phyloP scores from a whole-genome alignment of 2,888 invertebrate genomes.

The Seira ritae region DNA sequence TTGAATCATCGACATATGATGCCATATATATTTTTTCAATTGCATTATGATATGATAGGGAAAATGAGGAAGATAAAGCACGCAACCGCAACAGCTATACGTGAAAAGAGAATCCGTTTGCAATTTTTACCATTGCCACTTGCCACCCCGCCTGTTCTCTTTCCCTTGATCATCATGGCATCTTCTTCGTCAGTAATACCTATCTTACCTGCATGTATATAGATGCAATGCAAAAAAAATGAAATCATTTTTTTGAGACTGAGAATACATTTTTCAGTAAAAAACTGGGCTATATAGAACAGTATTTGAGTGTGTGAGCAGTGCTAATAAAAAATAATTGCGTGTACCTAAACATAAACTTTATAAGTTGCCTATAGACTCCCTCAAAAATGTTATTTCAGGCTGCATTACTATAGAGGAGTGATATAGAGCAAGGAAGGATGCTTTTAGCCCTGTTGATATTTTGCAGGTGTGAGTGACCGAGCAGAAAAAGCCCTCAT shows the following conservation, averaged over 20 bases:
- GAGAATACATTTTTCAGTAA: neutral
- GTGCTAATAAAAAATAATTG: constrained; percentile 17
- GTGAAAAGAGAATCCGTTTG: neutral
- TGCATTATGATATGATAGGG: neutral
- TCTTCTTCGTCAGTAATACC: neutral
- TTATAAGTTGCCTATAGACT: no score
- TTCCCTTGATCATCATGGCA: neutral
- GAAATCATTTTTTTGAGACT: neutral
- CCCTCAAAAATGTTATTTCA: no score
- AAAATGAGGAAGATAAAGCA: neutral
- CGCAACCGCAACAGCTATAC: neutral
- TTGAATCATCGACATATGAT: constrained; percentile 36
- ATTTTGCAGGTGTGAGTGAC: constrained; percentile 73
- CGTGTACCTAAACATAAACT: no score
- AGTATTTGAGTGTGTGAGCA: no score
- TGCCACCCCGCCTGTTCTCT: neutral
- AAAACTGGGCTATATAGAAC: neutral
- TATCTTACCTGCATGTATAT: no score
- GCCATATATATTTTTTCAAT: neutral
- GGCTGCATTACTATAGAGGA: neutral
- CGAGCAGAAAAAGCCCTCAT: constrained; percentile 69
- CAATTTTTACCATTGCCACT: no score
- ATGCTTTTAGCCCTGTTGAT: constrained; percentile 23
- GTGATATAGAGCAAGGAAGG: neutral
- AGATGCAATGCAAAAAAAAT: no score